A percentile compares a stretch with the other conserved stretches of the same genome.
Conservation (phyloP, 2,888 invertebrate species). For the Tineola bisselliella region DNA sequence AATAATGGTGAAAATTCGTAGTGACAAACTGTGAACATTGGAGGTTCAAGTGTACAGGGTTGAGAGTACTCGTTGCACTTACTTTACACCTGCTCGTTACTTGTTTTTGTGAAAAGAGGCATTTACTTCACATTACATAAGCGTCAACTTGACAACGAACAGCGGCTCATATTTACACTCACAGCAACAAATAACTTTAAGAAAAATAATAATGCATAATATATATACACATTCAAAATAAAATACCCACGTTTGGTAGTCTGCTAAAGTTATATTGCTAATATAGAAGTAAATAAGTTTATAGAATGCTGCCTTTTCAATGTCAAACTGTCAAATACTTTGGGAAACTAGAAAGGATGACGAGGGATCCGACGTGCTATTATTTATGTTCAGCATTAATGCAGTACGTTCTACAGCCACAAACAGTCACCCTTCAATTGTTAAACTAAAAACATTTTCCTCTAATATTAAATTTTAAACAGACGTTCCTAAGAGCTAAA, state of each 20-base stretch:
- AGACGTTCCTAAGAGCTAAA: constrained; percentile 12
- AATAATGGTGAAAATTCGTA: not conserved
- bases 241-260: no score
- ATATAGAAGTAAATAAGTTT: not conserved
- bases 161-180: not conserved
- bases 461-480: constrained; percentile 12
- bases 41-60: not conserved
- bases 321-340: constrained; percentile 5
- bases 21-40: constrained; percentile 1
- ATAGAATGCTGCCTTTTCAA: not conserved
- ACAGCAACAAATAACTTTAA: not conserved
- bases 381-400: not conserved
- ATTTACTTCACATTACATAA: not conserved
- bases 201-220: not conserved
- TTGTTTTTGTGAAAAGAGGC: not conserved
- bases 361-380: not conserved
- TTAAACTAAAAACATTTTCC: not conserved
- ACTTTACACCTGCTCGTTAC: not conserved
- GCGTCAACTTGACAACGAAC: not conserved
- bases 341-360: constrained; percentile 1
- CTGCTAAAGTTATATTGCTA: not conserved
- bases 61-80: not conserved
- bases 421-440: not conserved
- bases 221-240: no score
- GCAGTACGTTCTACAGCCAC: not conserved